Conservation (phyloP, 2,113 vertebrate species). For the Microcebus murinus region DNA sequence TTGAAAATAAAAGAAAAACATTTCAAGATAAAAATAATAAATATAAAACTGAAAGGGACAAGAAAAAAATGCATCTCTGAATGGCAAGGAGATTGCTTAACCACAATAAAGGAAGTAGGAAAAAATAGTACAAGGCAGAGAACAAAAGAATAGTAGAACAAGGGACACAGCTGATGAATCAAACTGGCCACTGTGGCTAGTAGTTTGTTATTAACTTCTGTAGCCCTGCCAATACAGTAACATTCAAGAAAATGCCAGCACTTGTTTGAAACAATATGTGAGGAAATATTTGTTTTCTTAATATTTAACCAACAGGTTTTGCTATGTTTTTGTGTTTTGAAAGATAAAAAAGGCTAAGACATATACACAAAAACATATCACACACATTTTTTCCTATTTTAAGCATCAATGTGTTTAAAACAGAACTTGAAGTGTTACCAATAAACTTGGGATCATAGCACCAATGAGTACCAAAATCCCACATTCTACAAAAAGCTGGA, state of each 20-base stretch:
- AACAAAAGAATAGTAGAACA: background rate
- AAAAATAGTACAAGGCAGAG: rapidly evolving
- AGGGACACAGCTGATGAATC: background rate
- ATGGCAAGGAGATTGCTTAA: background rate
- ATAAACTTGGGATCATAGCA: constrained; percentile 28
- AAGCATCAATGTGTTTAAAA: constrained; percentile 59
- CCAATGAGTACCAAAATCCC: background rate
- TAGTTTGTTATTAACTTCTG: background rate
- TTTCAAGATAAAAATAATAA: background rate
- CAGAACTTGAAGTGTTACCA: constrained; percentile 59
- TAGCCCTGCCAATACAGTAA: constrained; percentile 43
- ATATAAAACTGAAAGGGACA: background rate
- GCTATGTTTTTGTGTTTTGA: constrained; percentile 65
- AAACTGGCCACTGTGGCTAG: constrained; percentile 19
- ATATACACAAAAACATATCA: constrained; percentile 59
- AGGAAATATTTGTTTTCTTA: constrained; percentile 69
- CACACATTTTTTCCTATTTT: constrained; percentile 71
- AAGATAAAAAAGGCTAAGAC: constrained; percentile 55
- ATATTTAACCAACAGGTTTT: constrained; percentile 76
- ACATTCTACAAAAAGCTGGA: background rate
- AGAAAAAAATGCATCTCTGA: rapidly evolving
- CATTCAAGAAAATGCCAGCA: constrained; percentile 60
- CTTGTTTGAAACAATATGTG: constrained; percentile 66
- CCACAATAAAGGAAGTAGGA: background rate
- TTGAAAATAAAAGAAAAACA: background rate